A percentile compares a stretch with the other conserved stretches of the same genome.
Evolutionary conservation across 1,140 invertebrate species (phyloP).

Genomic region (Megathymus violae): DNA sequence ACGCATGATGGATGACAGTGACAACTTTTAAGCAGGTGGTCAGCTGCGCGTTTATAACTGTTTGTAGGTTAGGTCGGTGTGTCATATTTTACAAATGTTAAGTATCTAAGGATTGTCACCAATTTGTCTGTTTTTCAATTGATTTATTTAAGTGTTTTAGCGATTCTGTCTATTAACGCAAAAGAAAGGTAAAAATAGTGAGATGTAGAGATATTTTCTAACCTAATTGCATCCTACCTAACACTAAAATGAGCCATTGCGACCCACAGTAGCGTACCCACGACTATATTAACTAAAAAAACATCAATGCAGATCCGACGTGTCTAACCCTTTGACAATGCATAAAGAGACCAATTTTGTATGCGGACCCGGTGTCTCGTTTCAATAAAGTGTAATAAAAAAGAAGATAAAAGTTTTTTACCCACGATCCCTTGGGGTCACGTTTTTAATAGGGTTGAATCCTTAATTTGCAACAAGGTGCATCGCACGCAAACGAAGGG

Average conservation of each 20-base stretch:
- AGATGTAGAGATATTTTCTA: neutral
- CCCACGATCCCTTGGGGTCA: slow-evolving; percentile 78
- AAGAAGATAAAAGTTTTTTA: slow-evolving; percentile 79
- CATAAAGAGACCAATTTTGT: slow-evolving; percentile 77
- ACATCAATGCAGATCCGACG: slow-evolving; percentile 57
- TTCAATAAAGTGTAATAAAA: slow-evolving; percentile 77
- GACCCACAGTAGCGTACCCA: slow-evolving; percentile 62
- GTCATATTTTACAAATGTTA: too few relatives aligned
- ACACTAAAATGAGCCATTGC: slow-evolving; percentile 64
- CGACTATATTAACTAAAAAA: slow-evolving; percentile 61
- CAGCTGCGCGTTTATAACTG: too few relatives aligned
- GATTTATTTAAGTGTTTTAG: too few relatives aligned
- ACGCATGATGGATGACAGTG: too few relatives aligned
- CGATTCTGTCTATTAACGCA: neutral
- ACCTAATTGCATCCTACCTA: slow-evolving; percentile 35
- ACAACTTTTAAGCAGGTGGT: too few relatives aligned
- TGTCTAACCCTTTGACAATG: slow-evolving; percentile 69
- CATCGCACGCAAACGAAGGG: slow-evolving; percentile 66
- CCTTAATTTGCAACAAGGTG: slow-evolving; percentile 83
- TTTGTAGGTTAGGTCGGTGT: too few relatives aligned
- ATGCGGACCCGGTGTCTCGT: slow-evolving; percentile 78
- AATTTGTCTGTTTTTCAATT: too few relatives aligned
- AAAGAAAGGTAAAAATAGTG: too few relatives aligned
- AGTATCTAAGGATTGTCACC: too few relatives aligned
- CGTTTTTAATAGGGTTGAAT: slow-evolving; percentile 75